These are phyloP conservation scores for Zosterops lateralis DNA, from an alignment of 2,113 vertebrate genomes.

Conservation along the genomic window DNA sequence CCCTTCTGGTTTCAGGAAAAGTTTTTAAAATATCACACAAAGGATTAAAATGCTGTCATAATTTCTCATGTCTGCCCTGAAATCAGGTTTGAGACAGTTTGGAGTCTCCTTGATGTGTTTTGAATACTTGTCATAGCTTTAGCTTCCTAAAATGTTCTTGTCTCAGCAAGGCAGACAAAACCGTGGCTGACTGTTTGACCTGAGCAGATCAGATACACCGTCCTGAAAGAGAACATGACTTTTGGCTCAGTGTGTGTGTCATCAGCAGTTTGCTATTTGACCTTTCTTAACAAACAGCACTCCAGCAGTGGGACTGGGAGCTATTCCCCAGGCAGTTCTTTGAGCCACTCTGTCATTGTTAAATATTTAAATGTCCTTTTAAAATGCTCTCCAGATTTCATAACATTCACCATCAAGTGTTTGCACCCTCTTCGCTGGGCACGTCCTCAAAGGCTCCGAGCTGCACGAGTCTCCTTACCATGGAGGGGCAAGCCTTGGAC, in stretches of 20 bases:
- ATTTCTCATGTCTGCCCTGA: background rate
- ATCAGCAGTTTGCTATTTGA: background rate
- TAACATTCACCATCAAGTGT: background rate
- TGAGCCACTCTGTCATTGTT: background rate
- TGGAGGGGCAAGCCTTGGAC: background rate
- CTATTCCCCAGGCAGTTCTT: background rate
- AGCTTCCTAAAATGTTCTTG: background rate
- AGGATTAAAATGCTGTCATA: background rate
- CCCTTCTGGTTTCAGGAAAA: background rate
- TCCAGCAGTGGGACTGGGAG: background rate
- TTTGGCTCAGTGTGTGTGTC: background rate
- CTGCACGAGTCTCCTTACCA: background rate
- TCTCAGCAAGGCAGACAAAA: background rate
- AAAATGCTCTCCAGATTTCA: background rate
- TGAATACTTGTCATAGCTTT: constrained; percentile 8
- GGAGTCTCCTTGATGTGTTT: background rate
- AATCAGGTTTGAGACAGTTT: background rate
- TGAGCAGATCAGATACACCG: background rate
- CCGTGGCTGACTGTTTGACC: background rate
- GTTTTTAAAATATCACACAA: background rate
- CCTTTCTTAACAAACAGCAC: background rate
- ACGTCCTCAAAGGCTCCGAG: background rate
- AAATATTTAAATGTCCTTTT: background rate
- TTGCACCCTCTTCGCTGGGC: background rate
- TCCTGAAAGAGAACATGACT: background rate